phyloP scores from a whole-genome alignment of 2,797 vertebrate species.

The Gymnopithys bicolor region DNA sequence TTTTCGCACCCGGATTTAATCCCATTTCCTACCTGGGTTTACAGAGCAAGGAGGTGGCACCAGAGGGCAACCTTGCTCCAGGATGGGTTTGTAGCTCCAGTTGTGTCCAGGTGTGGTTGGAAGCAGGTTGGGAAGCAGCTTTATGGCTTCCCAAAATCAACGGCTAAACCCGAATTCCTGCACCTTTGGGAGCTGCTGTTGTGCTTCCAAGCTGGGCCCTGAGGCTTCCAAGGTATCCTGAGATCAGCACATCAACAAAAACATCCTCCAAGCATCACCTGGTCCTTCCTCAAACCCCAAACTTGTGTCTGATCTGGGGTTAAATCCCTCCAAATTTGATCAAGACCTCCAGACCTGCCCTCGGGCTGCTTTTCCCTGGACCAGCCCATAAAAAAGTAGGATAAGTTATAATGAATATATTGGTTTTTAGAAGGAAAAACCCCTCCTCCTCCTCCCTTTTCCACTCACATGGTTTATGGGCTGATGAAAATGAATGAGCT shows the following conservation, averaged over 20 bases:
- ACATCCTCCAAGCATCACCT: neutral
- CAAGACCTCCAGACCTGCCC: neutral
- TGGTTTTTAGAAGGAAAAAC: neutral
- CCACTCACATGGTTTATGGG: neutral
- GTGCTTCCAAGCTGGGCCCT: fast-evolving
- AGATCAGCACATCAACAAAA: neutral
- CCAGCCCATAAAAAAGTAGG: neutral
- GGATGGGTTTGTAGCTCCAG: neutral
- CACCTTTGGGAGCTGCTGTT: neutral
- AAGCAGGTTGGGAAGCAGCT: neutral
- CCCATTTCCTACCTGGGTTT: fast-evolving
- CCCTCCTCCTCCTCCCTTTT: neutral
- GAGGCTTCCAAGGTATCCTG: neutral
- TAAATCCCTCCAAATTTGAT: neutral
- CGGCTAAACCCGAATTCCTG: neutral
- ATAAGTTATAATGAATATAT: neutral
- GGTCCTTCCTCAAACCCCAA: neutral
- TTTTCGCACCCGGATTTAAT: fast-evolving
- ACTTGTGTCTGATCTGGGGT: neutral
- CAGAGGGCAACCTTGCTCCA: slow-evolving; percentile 27
- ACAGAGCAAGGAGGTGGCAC: neutral
- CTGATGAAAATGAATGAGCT: neutral
- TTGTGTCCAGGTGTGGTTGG: neutral
- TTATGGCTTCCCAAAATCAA: neutral
- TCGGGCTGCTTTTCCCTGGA: neutral